Base-by-base conservation (phyloP, 2,888 invertebrate species). In the Eremobia ochroleuca region DNA sequence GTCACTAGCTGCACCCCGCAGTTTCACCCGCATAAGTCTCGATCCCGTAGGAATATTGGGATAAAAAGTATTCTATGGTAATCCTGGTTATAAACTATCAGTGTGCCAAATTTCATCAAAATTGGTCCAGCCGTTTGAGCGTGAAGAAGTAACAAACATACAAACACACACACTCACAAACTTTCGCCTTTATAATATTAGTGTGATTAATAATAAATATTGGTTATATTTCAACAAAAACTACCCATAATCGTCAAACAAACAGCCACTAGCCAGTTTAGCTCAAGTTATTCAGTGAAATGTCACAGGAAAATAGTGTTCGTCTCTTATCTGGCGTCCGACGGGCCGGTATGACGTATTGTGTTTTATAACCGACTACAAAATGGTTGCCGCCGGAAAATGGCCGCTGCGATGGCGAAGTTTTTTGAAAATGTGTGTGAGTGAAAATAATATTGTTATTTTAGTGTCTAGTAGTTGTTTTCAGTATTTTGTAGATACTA, bases 271-370 rank as follows among this genome's bases (percentile, higher is more conserved):
- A 65, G 31, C 49, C 65, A 80, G 88, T 87, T 85, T 81, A 81
- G 74, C 28, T 67, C 69, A 87, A 85, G 87, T 82, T 87, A 81
- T 82, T 85, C 87, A 85, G 74, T 81, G 64, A 82, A 87, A 85
- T 87, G 87, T 88, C 87, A 82, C 76, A 74, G 72, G 71, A 73
- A 87, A 87, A 87, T 88, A 82, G 87, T 88, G 87, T 58, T 40
- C 46, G 46, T n/a, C 61, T 67, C 85, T 87, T 87, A 87, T 87
- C 88, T 85, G 46, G 25, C 71, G 72, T 66, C 66, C 61, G 72
- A 67, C 77, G 69, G 73, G 65, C 43, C 49, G n/a, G 58, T 70
- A 72, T 88, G 88, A 87, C 88, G 88, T 87, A 87, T 87, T 88
- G 87, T 88, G 82, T 74, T 75, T 76, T 79, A 82, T 82, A 87